Evolutionary conservation across 92 coral and sea anemone genomes (phyloP), one percentile per base, ranked within the genome.

Genomic region (Siderastrea radians): DNA sequence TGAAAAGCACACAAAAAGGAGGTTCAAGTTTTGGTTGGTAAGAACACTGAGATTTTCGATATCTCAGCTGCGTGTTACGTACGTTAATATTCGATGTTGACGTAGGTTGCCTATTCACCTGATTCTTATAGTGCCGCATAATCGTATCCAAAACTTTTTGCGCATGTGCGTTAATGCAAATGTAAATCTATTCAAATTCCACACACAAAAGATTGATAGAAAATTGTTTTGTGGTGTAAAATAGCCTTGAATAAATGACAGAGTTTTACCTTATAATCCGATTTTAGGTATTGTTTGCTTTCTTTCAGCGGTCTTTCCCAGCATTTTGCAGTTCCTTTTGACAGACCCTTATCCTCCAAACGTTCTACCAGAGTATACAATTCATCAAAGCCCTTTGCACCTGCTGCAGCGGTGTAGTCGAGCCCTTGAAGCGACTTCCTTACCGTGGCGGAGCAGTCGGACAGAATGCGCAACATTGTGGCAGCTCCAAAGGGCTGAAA

Each of bases 301-400:
- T 66, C 85, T 54, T 80, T 80, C 73, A 66, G 72, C 46, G 85
- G 46, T 67, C 72, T 80, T 49, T 80, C 76, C 72, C 72, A 67
- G 72, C 49, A 26, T 67, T 67, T 67, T 67, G 72, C 72, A 67
- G 49, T 11, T 67, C 43, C 72, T 67, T 67, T 6, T 67, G 72
- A 67, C 72, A 67, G 72, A 26, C 72, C 72, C 72, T 3, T 67
- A 47, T 67, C 72, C 49, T 86, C 76, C 75, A 79, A 57, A 3
- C 49, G 53, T 46, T 78, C 78, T 51, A 86, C 69, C 72, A 69
- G 59, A 10, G 49, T 77, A 43, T 79, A 3, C 86, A 87, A 57
- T 47, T 87, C 80, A 68, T 87, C 90, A 79, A 87, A 78, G 51
- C 73, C 85, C 76, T 87, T 87, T 49, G 86, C 80, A 61, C 85